Evolutionary conservation across 2,797 vertebrate genomes (phyloP), one percentile per base, ranked within the genome.

Genomic region (Pempheris klunzingeri): DNA sequence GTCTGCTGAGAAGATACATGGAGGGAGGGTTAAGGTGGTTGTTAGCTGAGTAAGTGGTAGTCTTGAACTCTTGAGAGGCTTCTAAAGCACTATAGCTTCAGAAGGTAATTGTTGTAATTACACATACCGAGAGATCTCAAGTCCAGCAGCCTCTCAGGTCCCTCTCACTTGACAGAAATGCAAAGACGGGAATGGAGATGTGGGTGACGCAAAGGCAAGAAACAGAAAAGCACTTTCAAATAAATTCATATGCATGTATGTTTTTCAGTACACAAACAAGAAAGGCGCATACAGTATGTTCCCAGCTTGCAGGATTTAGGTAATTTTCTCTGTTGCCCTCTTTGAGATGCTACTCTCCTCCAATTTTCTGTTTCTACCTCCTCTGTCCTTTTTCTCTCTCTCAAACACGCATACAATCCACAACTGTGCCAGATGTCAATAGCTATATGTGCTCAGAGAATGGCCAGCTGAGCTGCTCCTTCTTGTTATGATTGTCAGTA

Each of bases 71-170:
- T 54, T 78, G 60, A 84, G 78, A 88, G 47, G 72, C 67, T 82
- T 86, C 74, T 53, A 32, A 76, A 82, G 76, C 53, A 47, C 60
- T 76, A 24, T 65, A 77, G 78, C 77, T 76, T 78, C n/a, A 43
- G 61, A 76, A 75, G 76, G 85, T 88, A 88, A 90, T 90, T 90
- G 82, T 81, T 87, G 83, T 87, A 84, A 89, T 91, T 90, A 85
- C 64, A 88, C 71, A 74, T 44, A 62, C 26, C 20, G 57, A 32
- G 69, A 70, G 24, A 82, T 68, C 54, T 74, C 3, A 1, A 80
- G 70, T 75, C 55, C 44, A 36, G 54, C 59, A 61, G 64, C 38
- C 28, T 74, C 39, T 75, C 28, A 46, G 44, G 53, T 74, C 14
- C 2, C 50, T 41, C 24, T 69, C 28, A 73, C 22, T 67, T 18